A percentile compares a stretch with the other conserved stretches of the same genome.
Evolutionary conservation across 2,797 vertebrate genomes (phyloP).

Genomic region (Clamator glandarius): DNA sequence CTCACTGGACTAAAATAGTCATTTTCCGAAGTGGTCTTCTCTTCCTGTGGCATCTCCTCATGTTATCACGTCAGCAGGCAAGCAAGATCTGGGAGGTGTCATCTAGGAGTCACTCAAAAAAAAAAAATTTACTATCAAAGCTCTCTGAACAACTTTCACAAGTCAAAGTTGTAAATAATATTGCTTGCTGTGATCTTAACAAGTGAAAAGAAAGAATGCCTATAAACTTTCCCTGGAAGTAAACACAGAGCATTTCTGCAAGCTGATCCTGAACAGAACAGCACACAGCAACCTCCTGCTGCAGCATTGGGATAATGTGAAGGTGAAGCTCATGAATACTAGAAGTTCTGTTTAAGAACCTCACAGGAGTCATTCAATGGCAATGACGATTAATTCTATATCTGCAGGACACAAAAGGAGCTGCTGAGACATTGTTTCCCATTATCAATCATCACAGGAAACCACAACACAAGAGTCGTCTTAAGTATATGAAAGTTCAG

Average conservation of each 20-base stretch:
- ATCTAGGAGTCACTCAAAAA: neutral
- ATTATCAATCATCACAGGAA: neutral
- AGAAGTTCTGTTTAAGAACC: neutral
- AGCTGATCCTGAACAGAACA: neutral
- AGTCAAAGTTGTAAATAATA: constrained; percentile 24
- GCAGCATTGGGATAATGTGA: neutral
- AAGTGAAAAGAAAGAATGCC: neutral
- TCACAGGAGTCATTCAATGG: neutral
- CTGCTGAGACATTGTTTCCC: neutral
- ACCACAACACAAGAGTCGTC: neutral
- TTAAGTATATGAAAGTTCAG: neutral
- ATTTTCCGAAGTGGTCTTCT: neutral
- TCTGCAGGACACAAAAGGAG: neutral
- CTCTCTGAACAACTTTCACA: constrained; percentile 5
- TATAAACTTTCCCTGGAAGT: neutral
- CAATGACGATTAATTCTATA: neutral
- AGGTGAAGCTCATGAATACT: neutral
- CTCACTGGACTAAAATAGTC: neutral
- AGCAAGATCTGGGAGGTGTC: neutral
- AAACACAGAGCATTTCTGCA: neutral
- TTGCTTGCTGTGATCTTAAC: neutral
- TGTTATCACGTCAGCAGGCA: neutral
- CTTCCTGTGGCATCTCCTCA: neutral
- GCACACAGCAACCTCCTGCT: neutral
- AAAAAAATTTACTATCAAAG: neutral